Evolutionary conservation across 2,888 invertebrate genomes (phyloP), one percentile per base, ranked within the genome.

Genomic region (Allygus modestus): DNA sequence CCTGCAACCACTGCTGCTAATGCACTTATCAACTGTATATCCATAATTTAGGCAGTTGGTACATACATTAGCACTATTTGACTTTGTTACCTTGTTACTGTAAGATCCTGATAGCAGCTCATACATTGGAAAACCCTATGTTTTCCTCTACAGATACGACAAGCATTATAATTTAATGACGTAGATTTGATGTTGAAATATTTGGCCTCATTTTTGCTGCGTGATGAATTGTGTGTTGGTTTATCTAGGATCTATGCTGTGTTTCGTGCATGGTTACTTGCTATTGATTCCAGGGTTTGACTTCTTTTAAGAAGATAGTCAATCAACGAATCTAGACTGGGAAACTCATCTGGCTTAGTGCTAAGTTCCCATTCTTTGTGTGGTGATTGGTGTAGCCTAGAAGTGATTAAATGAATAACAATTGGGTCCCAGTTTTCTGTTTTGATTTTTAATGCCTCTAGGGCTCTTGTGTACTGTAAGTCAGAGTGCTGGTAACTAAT

Each of bases 401-500:
- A 9, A 1, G 61, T 61, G 7, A 61, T 61, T 2, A 61, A 2
- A 2, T 23, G 61, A 11, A 15, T 23, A 23, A 61, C 1, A 15
- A 61, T 9, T 61, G 61, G 61, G 15, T 61, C 61, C 61, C 61
- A 61, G 26, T 23, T 23, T 9, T 61, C 61, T 61, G 61, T 61
- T 9, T 9, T 23, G 1, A 61, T 2, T 2, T 23, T 23, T 61
- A 61, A 61, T 7, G 61, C 61, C 61, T 61, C 1, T 23, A 61
- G 17, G 1, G 61, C 61, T 23, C 61, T 7, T 17, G 12, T 15
- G 17, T 46, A 12, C 17, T 1, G 4, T 15, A 46, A 17, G n/a
- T n/a, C n/a, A n/a, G n/a, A 46, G 17, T 12, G 1, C 46, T 15
- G 17, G 9, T 15, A 2, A 46, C 12, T 15, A 46, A 46, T 17